Evolutionary conservation across 2,113 vertebrate genomes (phyloP), one percentile per base, ranked within the genome.

Genomic region (Serranochromis macrocephalus): DNA sequence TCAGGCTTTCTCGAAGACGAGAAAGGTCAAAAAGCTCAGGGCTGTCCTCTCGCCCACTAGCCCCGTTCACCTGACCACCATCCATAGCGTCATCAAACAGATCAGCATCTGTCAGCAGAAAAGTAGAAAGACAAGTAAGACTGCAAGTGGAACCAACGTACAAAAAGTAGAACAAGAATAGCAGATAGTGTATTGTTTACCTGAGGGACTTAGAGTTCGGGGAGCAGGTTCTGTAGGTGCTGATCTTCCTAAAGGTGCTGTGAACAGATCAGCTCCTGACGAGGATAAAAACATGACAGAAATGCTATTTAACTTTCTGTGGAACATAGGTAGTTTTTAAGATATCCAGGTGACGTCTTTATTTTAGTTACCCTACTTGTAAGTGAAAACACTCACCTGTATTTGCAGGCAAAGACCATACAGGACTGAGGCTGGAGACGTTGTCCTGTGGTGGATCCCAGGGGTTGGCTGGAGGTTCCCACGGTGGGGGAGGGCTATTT

Each of bases 31-130:
- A 98, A 73, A 94, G 68, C 45, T 97, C 97, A 17, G 96, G 94
- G 61, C 96, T 97, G 87, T 89, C 93, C 54, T 95, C 94, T 1
- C 84, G 91, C 7, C 97, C 96, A 0, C 98, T 97, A 81, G 97
- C 82, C 45, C 45, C 73, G 0, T 97, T 96, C 88, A 97, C 78
- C 88, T 96, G 96, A 82, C 96, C 94, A 78, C 97, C 97, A 83
- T 97, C 97, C 94, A 97, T 96, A 49, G 96, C 96, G 3, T 98
- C 97, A 14, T 97, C 96, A 73, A 99, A 99, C 40, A 97, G 94
- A 93, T 98, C 97, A 33, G 96, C 94, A 83, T 99, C 98, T 99
- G 91, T 54, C 9, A 79, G 85, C 12, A 58, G 19, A 26, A 66
- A 71, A 88, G 61, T 16, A 75, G 7, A n/a, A 10, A 24, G 9